Evolutionary conservation across 2,888 invertebrate species (phyloP).

Genomic region (Dioctria rufipes): DNA sequence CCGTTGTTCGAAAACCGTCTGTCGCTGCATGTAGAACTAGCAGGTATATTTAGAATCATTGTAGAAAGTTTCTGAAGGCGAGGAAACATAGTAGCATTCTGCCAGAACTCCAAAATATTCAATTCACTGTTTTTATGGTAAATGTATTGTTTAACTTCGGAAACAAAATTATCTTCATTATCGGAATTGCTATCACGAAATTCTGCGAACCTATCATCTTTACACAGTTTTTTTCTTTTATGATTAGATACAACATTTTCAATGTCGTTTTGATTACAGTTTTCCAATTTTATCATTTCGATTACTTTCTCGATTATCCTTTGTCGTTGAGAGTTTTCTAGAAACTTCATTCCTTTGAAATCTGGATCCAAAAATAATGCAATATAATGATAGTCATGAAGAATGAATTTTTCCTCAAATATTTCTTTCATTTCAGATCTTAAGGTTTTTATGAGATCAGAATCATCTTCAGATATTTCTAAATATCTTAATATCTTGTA

Average conservation of each 20-base stretch:
- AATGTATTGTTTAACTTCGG: constrained; percentile 19
- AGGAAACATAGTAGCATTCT: constrained; percentile 1
- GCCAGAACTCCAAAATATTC: constrained; percentile 26
- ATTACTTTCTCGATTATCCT: background rate
- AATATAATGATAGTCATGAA: constrained; percentile 4
- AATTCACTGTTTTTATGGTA: background rate
- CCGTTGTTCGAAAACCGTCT: background rate
- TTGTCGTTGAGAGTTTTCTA: background rate
- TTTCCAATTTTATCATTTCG: constrained; percentile 8
- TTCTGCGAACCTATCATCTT: constrained; percentile 27
- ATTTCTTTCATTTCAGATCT: background rate
- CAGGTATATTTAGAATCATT: constrained; percentile 7
- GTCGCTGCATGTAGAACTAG: constrained; percentile 1
- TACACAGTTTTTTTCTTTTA: background rate
- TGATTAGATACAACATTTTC: background rate
- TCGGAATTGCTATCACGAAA: constrained; percentile 17
- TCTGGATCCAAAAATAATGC: constrained; percentile 23
- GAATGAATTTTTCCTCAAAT: constrained; percentile 18
- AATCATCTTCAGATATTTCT: background rate
- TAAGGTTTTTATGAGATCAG: background rate
- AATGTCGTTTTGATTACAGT: background rate
- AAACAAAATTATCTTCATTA: background rate
- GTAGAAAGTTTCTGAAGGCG: constrained; percentile 6
- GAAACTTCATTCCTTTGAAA: constrained; percentile 29
- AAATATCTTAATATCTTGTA: background rate